Percentiles rank a stretch among this genome's conserved stretches.
Conservation (phyloP, 2,888 invertebrate genomes). For the Bellardia pandia region DNA sequence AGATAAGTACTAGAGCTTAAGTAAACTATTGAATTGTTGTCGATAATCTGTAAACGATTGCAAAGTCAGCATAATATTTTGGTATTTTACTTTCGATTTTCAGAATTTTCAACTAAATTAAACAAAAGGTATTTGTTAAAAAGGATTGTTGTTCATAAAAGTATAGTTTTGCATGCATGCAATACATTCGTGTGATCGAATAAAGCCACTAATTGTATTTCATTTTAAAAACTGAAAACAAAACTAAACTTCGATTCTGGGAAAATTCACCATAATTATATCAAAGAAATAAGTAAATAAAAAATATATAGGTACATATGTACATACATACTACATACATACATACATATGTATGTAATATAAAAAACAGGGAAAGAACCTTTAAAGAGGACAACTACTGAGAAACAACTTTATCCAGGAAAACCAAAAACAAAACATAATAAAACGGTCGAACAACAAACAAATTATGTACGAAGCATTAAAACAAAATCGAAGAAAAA, state of each 20-base stretch:
- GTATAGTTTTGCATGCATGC: conserved; percentile 46
- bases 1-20: too few relatives aligned
- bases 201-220: conserved; percentile 15
- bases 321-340: background rate
- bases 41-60: conserved; percentile 7
- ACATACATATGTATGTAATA: too few relatives aligned
- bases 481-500: conserved; percentile 68
- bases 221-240: conserved; percentile 33
- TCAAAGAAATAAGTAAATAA: conserved; percentile 8
- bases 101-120: conserved; percentile 54
- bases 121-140: conserved; percentile 54
- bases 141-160: conserved; percentile 13
- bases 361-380: conserved; percentile 44
- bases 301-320: too few relatives aligned
- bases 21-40: background rate
- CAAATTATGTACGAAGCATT: conserved; percentile 58
- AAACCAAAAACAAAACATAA: background rate
- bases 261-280: conserved; percentile 66
- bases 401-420: conserved; percentile 51
- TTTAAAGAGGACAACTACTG: conserved; percentile 35
- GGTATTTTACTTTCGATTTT: conserved; percentile 22
- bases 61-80: background rate
- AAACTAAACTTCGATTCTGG: conserved; percentile 54
- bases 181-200: conserved; percentile 42
- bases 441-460: conserved; percentile 55